Evolutionary conservation across 2,888 invertebrate genomes (phyloP), one percentile per base, ranked within the genome.

Genomic region (Drosophila fulvimacula): DNA sequence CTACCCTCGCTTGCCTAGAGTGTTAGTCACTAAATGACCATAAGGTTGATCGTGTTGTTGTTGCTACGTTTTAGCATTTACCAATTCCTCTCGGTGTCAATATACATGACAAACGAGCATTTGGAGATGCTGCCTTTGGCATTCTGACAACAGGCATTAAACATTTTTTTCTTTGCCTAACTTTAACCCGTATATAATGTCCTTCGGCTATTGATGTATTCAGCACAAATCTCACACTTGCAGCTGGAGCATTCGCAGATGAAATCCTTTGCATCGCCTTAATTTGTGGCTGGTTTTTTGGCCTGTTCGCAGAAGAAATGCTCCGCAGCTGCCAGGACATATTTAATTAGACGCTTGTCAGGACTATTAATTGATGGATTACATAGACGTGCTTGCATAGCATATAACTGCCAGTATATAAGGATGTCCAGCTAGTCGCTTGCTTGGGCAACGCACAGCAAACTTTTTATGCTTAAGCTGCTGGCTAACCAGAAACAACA

Each of bases 261-360:
- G 39, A 68, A 69, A 68, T 69, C 48, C 69, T 39, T 68, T 57
- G 24, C 34, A 21, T 15, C 24, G 48, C 42, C 66, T 7, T 49
- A 41, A 64, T 63, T 53, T 65, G 51, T 56, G 24, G 30, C 67
- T 38, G 58, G 17, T 46, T 48, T 58, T 41, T 53, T 67, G 68
- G 51, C 68, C 68, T 68, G 24, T 34, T 48, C 36, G 24, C 44
- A 36, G 38, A 41, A 21, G 49, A 30, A 44, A 27, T 56, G 66
- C 67, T 49, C 59, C 58, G 57, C 61, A 67, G 63, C 73, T 69
- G 73, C 56, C 83, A 65, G 71, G 79, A 78, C 79, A 73, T 67
- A 84, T 81, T 82, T 82, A 82, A 82, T 82, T 82, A 82, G 84
- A 72, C 79, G 76, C 82, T 72, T 82, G 83, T 84, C 84, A 78